phyloP scores from a whole-genome alignment of 1,140 invertebrate genomes.

The Drosophila asahinai region DNA sequence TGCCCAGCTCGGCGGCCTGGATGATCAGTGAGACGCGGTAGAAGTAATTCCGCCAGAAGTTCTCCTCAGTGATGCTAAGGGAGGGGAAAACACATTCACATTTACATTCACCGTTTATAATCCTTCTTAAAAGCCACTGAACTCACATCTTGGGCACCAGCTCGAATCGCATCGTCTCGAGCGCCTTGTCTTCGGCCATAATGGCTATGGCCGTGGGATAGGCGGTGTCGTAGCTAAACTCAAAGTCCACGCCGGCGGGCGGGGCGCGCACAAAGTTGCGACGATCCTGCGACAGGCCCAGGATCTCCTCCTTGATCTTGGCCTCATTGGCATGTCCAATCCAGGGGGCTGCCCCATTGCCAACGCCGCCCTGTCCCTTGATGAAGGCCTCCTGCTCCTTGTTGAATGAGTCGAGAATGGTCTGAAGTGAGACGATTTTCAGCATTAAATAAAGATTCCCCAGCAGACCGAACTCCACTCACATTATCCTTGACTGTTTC shows the following conservation, averaged over 20 bases:
- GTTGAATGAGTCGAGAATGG: conserved; percentile 97
- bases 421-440: conserved; percentile 87
- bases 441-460: neutral
- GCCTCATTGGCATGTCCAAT: conserved; percentile 95
- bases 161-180: conserved; percentile 99
- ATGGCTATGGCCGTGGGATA: conserved; percentile 97
- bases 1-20: conserved; percentile 94
- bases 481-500: conserved; percentile 98
- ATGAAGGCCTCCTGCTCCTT: conserved; percentile 98
- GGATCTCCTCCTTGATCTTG: conserved; percentile 96
- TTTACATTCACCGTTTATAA: no score
- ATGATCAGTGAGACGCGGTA: conserved; percentile 99
- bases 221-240: conserved; percentile 96
- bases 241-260: conserved; percentile 97
- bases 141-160: conserved; percentile 98
- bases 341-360: conserved; percentile 95
- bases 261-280: conserved; percentile 98
- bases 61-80: conserved; percentile 94
- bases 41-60: conserved; percentile 99
- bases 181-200: conserved; percentile 96
- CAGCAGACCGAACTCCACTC: conserved; percentile 85
- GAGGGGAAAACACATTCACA: no score
- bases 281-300: conserved; percentile 97
- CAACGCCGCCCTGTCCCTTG: conserved; percentile 91
- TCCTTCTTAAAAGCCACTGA: no score